Evolutionary conservation across 2,888 invertebrate genomes (phyloP), one percentile per base, ranked within the genome.

Genomic region (Thera obeliscata): DNA sequence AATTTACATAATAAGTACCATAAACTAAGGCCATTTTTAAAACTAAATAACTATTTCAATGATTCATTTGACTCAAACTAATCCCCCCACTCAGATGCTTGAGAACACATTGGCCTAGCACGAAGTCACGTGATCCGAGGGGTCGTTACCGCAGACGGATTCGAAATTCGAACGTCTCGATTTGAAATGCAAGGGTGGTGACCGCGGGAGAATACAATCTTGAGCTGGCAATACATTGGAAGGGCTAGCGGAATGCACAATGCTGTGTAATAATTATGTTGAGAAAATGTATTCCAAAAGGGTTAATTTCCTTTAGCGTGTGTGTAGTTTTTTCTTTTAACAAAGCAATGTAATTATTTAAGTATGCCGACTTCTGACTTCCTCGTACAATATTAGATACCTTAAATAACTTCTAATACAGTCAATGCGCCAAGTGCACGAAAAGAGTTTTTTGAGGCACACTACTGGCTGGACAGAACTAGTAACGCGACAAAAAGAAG

Each of bases 131-230:
- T 66, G 69, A 66, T 56, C 36, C 74, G 9, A 74, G 76, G 77
- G 83, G 81, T 83, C 78, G 80, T 79, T 74, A 81, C 84, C 84
- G 83, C 87, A 86, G 78, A 83, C 82, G 71, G 68, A 79, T 84
- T 86, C 79, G 79, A 84, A 86, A 80, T 86, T 81, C 82, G 81
- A 83, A 84, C 79, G 82, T 85, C 85, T 36, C 54, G 81, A 84
- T 87, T 87, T 83, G 81, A 85, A 88, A 88, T 86, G 86, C 85
- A 87, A 83, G 87, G 86, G 56, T 56, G 85, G 86, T 82, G 84
- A 83, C 82, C 79, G 82, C 81, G 77, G 72, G 69, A 70, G 79
- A 80, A 81, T 81, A 84, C 81, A 80, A 84, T 81, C 75, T 64
- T 61, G 60, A 65, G 61, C 66, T 67, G 65, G 67, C 69, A 72